These are phyloP conservation scores for Phocoena phocoena DNA, from an alignment of 2,113 vertebrate genomes.

Conservation along the genomic window DNA sequence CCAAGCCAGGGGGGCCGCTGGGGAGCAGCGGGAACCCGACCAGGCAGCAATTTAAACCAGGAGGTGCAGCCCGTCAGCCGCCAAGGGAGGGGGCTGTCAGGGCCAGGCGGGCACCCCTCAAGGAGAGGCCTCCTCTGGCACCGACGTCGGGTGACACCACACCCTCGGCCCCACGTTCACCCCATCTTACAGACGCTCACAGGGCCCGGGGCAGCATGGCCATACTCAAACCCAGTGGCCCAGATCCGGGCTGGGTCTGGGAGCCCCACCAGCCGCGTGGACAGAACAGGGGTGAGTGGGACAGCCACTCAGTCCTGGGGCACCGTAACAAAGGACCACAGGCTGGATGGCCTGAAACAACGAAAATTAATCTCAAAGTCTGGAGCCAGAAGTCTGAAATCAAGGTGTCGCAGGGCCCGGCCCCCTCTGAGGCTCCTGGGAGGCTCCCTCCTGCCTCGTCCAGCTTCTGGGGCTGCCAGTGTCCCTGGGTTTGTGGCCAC, in stretches of 20 bases:
- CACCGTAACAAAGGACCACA: fast-evolving
- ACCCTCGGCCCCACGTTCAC: not conserved
- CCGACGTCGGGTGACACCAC: fast-evolving
- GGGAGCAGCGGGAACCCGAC: not conserved
- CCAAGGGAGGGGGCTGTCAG: not conserved
- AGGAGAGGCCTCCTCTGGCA: not conserved
- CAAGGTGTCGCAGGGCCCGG: not conserved
- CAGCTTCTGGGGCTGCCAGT: not conserved
- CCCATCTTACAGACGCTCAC: fast-evolving
- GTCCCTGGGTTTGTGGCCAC: not conserved
- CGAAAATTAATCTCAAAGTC: fast-evolving
- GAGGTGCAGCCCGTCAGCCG: not conserved
- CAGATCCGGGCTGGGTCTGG: not conserved
- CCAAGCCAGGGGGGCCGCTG: slow-evolving; percentile 49
- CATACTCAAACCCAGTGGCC: not conserved
- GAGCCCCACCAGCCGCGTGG: too few relatives aligned
- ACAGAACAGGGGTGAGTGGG: not conserved
- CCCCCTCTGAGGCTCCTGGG: not conserved
- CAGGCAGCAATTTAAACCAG: slow-evolving; percentile 44
- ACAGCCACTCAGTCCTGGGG: not conserved
- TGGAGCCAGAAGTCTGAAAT: not conserved
- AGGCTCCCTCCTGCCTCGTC: fast-evolving
- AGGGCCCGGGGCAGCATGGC: fast-evolving
- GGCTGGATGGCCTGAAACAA: not conserved
- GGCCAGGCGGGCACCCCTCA: not conserved